These are phyloP conservation scores for Ochropacha duplaris DNA, from an alignment of 2,888 invertebrate species.

Conservation along the genomic window DNA sequence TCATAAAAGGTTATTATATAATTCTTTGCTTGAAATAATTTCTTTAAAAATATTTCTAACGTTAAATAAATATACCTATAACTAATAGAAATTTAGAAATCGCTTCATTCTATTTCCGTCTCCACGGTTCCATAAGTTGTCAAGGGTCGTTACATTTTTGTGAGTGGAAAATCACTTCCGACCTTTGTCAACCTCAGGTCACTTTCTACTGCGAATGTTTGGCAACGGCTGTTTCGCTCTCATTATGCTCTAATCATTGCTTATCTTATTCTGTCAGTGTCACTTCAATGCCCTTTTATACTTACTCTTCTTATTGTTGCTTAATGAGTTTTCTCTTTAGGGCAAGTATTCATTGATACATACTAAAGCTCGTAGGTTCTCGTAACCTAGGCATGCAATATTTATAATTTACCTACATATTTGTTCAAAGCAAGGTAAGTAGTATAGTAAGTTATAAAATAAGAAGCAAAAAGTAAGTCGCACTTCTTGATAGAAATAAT, in stretches of 20 bases:
- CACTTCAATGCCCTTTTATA: constrained; percentile 21
- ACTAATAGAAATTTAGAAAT: constrained; percentile 39
- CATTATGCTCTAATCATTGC: constrained; percentile 32
- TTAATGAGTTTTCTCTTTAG: background rate
- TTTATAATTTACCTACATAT: no score
- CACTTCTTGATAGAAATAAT: background rate
- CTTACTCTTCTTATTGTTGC: background rate
- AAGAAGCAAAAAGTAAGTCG: background rate
- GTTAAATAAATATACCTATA: background rate
- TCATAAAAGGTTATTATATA: no score
- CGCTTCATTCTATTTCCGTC: constrained; percentile 21
- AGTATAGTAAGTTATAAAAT: no score
- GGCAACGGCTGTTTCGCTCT: constrained; percentile 58
- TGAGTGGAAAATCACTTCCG: constrained; percentile 71
- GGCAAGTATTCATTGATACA: no score
- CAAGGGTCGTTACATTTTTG: constrained; percentile 67
- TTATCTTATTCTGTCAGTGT: constrained; percentile 10
- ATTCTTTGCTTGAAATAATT: no score
- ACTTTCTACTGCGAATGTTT: constrained; percentile 64
- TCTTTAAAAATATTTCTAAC: no score
- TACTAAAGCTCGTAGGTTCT: no score
- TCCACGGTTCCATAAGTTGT: constrained; percentile 43
- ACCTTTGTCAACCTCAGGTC: constrained; percentile 71
- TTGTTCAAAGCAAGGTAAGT: background rate
- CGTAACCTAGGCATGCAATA: no score